A percentile compares a stretch with the other conserved stretches of the same genome.
Conservation (phyloP, 2,113 vertebrate species). For the Solea solea region DNA sequence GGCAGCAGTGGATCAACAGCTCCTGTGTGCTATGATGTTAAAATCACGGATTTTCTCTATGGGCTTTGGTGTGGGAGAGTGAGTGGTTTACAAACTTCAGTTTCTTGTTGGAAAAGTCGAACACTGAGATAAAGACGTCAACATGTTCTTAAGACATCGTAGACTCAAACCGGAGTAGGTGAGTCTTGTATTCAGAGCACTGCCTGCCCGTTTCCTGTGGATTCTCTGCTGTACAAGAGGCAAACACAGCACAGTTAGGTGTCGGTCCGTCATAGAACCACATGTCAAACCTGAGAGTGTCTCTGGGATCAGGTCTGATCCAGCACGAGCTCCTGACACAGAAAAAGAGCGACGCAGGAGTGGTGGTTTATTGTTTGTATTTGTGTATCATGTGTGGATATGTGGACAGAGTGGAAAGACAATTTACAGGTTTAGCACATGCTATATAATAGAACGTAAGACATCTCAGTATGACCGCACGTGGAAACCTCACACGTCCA, state of each 20-base stretch:
- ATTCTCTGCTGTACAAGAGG: neutral
- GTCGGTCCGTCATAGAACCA: neutral
- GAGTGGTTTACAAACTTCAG: no score
- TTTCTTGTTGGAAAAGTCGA: no score
- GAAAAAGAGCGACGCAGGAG: constrained; percentile 69
- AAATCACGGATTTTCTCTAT: no score
- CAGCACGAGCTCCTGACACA: constrained; percentile 70
- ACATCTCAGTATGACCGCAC: constrained; percentile 32
- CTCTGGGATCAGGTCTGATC: constrained; percentile 22
- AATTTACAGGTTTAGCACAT: constrained; percentile 56
- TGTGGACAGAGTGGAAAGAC: constrained; percentile 49
- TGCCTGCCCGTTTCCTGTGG: neutral
- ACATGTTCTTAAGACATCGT: no score
- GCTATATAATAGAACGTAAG: constrained; percentile 46
- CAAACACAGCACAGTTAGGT: neutral
- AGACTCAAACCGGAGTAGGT: no score
- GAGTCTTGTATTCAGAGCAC: no score
- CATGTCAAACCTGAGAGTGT: neutral
- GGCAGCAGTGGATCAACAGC: no score
- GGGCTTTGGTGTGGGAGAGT: no score
- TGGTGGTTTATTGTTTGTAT: constrained; percentile 63
- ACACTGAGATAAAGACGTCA: no score
- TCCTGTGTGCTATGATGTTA: no score
- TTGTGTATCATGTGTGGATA: constrained; percentile 34
- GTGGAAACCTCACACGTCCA: constrained; percentile 26